Base-by-base conservation (phyloP, 1,140 invertebrate genomes). In the Bilobella aurantiaca region DNA sequence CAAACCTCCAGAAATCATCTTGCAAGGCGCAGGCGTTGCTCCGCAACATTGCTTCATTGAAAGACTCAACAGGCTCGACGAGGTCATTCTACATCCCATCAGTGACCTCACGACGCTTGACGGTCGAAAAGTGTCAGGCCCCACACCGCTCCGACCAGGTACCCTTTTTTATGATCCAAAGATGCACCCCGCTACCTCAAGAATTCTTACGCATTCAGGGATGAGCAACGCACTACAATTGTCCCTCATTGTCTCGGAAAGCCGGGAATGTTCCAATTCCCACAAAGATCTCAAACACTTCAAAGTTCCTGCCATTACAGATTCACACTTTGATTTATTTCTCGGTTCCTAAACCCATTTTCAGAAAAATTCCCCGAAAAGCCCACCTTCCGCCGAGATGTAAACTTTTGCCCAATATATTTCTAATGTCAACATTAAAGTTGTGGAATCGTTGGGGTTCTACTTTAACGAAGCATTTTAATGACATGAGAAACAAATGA, bases 11-110 rank as follows among this genome's bases (percentile, higher is more conserved):
- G 71, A 73, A 57, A 67, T 73, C 34, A 32, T 73, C 3, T 53
- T 73, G 12, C 64, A 70, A 57, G 67, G 67, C 5, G 16, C 58
- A 16, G 49, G 49, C n/a, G 65, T 73, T 1, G 66, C 67, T 30
- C 71, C 71, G 32, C 71, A 73, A 63, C 71, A 73, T 34, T 67
- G 63, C 53, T 73, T 73, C 64, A 69, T 73, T 32, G 71, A 73
- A 29, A 37, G 71, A 47, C 56, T 66, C 3, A 32, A 25, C 25
- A 37, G 23, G 2, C 27, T 30, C 25, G 32, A 62, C 21, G 67
- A 61, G 25, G 49, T 69, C 28, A 69, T 70, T 31, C 60, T 73
- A 1, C 71, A 73, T 63, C 71, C 71, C 27, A 73, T 73, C 34
- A 67, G 64, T 56, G 68, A 73, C 60, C 61, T 58, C 49, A 73